Evolutionary conservation across 2,888 invertebrate species (phyloP).

Genomic region (Melinaea menophilus): DNA sequence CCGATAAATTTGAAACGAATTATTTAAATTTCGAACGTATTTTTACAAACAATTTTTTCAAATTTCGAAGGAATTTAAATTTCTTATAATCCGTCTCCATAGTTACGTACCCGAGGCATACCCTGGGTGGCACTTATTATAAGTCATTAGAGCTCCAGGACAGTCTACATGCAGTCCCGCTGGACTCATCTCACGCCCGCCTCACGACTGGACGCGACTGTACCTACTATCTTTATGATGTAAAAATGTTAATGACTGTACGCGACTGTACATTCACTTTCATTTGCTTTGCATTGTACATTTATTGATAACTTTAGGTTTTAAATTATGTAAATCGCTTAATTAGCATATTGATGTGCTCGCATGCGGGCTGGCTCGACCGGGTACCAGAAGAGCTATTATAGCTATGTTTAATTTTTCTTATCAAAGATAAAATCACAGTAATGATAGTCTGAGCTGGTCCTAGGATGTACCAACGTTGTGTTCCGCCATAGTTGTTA

Average conservation of each 20-base stretch:
- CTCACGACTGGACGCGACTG: slow-evolving; percentile 16
- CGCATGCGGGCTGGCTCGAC: too few species aligned
- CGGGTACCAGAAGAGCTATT: too few species aligned
- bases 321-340: too few species aligned
- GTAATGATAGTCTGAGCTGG: neutral
- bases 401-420: too few species aligned
- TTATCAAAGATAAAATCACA: too few species aligned
- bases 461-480: neutral
- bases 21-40: too few species aligned
- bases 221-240: slow-evolving; percentile 3
- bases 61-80: too few species aligned
- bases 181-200: slow-evolving; percentile 30
- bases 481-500: neutral
- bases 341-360: too few species aligned
- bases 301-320: neutral
- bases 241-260: neutral
- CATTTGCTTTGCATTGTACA: slow-evolving; percentile 5
- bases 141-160: slow-evolving; percentile 45
- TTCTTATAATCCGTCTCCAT: neutral
- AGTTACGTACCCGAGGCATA: neutral
- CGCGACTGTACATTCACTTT: too few species aligned
- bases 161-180: slow-evolving; percentile 51
- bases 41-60: too few species aligned
- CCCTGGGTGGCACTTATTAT: slow-evolving; percentile 40
- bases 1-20: too few species aligned